These are phyloP conservation scores for Sciurus niger DNA, from an alignment of 2,113 vertebrate species.

Conservation along the genomic window DNA sequence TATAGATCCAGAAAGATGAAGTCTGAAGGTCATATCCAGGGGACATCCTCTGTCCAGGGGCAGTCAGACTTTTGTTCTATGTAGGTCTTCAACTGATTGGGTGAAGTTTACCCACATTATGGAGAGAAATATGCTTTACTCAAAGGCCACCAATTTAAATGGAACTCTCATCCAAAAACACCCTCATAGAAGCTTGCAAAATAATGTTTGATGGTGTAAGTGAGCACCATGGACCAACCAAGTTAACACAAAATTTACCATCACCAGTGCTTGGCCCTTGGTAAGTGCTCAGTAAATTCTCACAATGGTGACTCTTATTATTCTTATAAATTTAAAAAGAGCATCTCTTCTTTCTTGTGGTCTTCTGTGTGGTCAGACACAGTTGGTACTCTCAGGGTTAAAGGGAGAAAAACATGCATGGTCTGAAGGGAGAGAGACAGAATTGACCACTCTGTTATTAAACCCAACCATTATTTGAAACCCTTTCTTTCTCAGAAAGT, in stretches of 20 bases:
- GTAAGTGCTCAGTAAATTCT: not conserved
- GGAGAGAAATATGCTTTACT: not conserved
- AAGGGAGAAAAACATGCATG: not conserved
- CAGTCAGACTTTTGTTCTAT: not conserved
- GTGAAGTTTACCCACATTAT: not conserved
- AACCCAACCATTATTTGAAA: slow-evolving; percentile 62
- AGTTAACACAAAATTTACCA: not conserved
- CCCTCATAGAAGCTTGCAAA: not conserved
- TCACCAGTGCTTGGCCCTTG: not conserved
- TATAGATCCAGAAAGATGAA: not conserved
- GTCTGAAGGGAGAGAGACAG: slow-evolving; percentile 55
- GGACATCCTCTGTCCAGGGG: not conserved
- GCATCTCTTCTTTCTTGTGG: not conserved
- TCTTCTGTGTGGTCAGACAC: not conserved
- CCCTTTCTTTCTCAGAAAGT: slow-evolving; percentile 42
- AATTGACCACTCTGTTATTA: slow-evolving; percentile 54
- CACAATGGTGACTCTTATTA: not conserved
- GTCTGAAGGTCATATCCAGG: not conserved
- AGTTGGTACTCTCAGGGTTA: slow-evolving; percentile 5
- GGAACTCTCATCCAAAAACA: not conserved
- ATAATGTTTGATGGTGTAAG: not conserved
- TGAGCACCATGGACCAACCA: not conserved
- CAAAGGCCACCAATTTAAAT: not conserved
- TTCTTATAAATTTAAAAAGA: not conserved
- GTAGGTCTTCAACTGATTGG: not conserved